Base-by-base conservation (phyloP, 2,797 vertebrate genomes). In the Lophius americanus region DNA sequence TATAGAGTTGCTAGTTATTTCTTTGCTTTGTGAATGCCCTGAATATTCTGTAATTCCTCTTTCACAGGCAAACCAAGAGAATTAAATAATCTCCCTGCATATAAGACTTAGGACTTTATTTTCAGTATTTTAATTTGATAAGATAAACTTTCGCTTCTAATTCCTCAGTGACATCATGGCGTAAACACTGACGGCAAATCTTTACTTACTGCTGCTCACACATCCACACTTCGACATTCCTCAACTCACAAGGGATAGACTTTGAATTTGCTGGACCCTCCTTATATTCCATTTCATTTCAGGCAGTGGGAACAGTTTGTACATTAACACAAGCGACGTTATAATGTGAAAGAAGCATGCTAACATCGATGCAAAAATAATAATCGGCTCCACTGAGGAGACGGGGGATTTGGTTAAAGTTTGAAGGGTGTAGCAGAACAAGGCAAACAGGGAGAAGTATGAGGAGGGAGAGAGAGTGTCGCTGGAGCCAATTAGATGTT, bases 401-500 rank as follows among this genome's bases (percentile, higher is more conserved):
- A 74, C 68, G 70, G 44, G 7, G 7, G 49, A 58, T 52, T n/a
- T 39, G 33, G 36, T 54, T 55, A 54, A 54, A 2, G 7, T 37
- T 6, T 41, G 38, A 47, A 64, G 51, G 52, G 60, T 75, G 69
- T 11, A 51, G 53, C 41, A 64, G 60, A 61, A 53, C 41, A 47
- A 47, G 37, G 23, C 23, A 23, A 23, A 23, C 23, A 23, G 38
- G 42, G 14, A 49, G 57, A 59, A 36, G 64, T 32, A 70, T 59
- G 46, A 42, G 60, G 55, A 69, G 67, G 72, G 37, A 6, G 11
- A 70, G 60, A 68, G 39, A 33, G 57, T 76, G 73, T 68, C 75
- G 43, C 73, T 73, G 75, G 56, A 80, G 76, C 76, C 84, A 81
- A 68, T 88, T 87, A 86, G 87, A 85, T 88, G 83, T 84, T 82